Base-by-base conservation (phyloP, 1,140 invertebrate genomes). In the Zaprionus ornatus region DNA sequence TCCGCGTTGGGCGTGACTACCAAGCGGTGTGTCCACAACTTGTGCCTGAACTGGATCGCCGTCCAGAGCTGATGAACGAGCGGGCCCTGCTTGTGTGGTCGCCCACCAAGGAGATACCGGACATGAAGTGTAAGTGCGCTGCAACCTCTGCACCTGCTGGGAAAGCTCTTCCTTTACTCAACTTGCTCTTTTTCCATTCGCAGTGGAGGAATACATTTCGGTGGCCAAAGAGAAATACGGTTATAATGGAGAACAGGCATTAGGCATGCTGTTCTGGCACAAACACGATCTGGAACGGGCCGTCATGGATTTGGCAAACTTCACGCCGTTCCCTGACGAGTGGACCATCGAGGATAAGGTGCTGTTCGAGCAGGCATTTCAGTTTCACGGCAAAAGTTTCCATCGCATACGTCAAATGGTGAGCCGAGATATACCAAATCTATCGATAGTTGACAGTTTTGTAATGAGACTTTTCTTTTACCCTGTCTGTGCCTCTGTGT, bases 301-400 rank as follows among this genome's bases (percentile, higher is more conserved):
- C 4, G 96, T 98, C 3, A 94, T 97, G 87, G 98, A 99, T 92
- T 94, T 99, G 70, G 97, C 98, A 13, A 99, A 99, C 93, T 99
- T 99, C 90, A 99, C 98, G 64, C 98, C 98, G 3, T 98, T 98
- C 90, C 98, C 98, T 25, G 98, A 99, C 94, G 98, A 99, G 90
- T 99, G 98, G 98, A 98, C 98, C 15, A 97, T 98, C 3, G 98
- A 99, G 93, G 98, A 99, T 91, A 99, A 99, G 94, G 98, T 99
- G 54, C 93, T 99, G 19, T 99, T 99, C 94, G 98, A 99, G 92
- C 98, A 99, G 93, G 98, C 98, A 25, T 99, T 99, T 93, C 98
- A 98, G 91, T 99, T 99, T 93, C 98, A 99, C 94, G 98, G 98
- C 29, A 99, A 99, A 94, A 98, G 97, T 93, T 99, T 99, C 94